Conservation (phyloP, 2,888 invertebrate genomes). For the Rhagonycha lutea region DNA sequence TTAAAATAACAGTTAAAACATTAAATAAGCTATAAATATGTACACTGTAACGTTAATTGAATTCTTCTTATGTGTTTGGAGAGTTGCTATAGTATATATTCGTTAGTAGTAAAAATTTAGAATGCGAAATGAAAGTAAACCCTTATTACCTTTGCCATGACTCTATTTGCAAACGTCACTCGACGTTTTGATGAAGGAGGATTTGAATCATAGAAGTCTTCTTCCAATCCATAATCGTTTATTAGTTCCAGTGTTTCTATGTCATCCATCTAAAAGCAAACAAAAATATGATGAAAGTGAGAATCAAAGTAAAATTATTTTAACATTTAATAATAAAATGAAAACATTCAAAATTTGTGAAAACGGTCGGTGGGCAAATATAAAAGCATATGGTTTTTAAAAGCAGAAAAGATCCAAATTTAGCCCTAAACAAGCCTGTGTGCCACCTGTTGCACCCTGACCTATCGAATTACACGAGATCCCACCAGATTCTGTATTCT, state of each 20-base stretch:
- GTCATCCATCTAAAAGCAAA: slow-evolving; percentile 62
- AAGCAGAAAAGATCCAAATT: slow-evolving; percentile 15
- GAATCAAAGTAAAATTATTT: not conserved
- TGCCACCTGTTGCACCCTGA: slow-evolving; percentile 35
- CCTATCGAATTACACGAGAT: slow-evolving; percentile 28
- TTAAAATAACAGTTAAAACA: not conserved
- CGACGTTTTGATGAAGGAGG: slow-evolving; percentile 57
- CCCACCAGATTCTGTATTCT: slow-evolving; percentile 6
- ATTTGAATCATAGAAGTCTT: slow-evolving; percentile 71
- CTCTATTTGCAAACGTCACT: slow-evolving; percentile 51
- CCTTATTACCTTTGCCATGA: slow-evolving; percentile 44
- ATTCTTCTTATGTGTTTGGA: not conserved
- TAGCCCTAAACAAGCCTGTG: slow-evolving; percentile 25
- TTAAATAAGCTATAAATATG: not conserved
- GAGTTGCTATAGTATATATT: not conserved
- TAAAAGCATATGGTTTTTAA: not conserved
- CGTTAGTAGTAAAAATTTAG: not conserved
- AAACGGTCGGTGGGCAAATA: not conserved
- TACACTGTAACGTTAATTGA: not conserved
- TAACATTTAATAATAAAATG: not conserved
- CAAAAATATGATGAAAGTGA: not conserved
- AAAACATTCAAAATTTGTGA: not conserved
- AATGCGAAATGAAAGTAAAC: not conserved
- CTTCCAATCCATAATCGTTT: slow-evolving; percentile 71
- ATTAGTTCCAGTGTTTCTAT: slow-evolving; percentile 62